A percentile compares a stretch with the other conserved stretches of the same genome.
phyloP scores from a whole-genome alignment of 2,113 vertebrate genomes.

The Eira barbara region DNA sequence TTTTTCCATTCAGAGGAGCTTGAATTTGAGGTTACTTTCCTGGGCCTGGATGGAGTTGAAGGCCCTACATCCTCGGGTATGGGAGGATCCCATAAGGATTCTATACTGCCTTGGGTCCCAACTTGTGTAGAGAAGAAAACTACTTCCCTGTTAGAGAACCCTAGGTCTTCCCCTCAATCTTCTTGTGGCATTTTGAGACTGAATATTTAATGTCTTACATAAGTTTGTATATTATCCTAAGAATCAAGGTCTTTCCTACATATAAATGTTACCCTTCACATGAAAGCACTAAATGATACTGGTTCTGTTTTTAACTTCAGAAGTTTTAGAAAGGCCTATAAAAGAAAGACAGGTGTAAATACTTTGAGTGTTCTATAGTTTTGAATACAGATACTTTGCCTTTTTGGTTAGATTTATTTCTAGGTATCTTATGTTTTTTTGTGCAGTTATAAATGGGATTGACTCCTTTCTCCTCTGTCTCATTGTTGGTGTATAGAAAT shows the following conservation, averaged over 20 bases:
- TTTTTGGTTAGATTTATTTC: too few relatives aligned
- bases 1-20: neutral
- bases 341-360: neutral
- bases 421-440: too few relatives aligned
- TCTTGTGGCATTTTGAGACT: neutral
- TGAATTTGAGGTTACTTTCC: neutral
- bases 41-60: neutral
- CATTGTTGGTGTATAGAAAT: too few relatives aligned
- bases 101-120: neutral
- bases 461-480: too few relatives aligned
- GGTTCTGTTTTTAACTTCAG: neutral
- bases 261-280: neutral
- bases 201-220: neutral
- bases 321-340: neutral
- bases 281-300: neutral
- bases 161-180: neutral
- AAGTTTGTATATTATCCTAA: neutral
- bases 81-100: neutral
- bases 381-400: too few relatives aligned
- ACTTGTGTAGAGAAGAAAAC: neutral
- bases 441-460: too few relatives aligned
- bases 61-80: neutral
- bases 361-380: neutral
- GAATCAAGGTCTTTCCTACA: neutral
- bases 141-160: neutral